phyloP scores from a whole-genome alignment of 1,140 invertebrate species.

The Lepidurus packardi region DNA sequence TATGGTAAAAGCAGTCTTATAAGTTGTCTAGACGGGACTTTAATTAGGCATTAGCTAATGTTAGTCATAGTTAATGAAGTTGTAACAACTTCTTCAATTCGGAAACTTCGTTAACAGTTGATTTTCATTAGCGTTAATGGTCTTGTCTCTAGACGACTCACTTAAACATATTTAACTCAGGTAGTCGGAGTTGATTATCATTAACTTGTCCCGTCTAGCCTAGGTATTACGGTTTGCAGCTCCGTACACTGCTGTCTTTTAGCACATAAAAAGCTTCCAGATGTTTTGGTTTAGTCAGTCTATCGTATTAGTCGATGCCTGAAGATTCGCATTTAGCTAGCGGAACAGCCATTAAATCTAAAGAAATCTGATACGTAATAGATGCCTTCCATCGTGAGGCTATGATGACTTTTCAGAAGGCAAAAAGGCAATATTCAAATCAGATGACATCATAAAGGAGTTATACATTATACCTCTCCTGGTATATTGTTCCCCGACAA shows the following conservation, averaged over 20 bases:
- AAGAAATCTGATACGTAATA: not conserved
- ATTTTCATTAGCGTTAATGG: no score
- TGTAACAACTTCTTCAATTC: no score
- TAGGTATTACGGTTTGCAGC: not conserved
- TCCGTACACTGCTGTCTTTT: conserved; percentile 1
- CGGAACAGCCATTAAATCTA: not conserved
- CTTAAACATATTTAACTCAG: no score
- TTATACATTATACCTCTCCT: not conserved
- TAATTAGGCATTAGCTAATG: no score
- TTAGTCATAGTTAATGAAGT: no score
- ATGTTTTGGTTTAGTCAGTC: not conserved
- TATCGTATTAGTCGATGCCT: not conserved
- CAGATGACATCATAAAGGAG: not conserved
- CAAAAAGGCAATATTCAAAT: conserved; percentile 1
- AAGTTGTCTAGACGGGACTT: no score
- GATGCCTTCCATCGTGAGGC: not conserved
- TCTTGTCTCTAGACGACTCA: no score
- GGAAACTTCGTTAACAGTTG: no score
- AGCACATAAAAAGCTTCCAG: conserved; percentile 5
- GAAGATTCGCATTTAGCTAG: not conserved
- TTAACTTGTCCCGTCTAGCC: no score
- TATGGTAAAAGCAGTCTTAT: not conserved
- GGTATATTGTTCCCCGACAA: no score
- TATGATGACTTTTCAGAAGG: not conserved
- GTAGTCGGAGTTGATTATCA: no score